phyloP scores from a whole-genome alignment of 2,797 vertebrate genomes.

The Zalophus californianus region DNA sequence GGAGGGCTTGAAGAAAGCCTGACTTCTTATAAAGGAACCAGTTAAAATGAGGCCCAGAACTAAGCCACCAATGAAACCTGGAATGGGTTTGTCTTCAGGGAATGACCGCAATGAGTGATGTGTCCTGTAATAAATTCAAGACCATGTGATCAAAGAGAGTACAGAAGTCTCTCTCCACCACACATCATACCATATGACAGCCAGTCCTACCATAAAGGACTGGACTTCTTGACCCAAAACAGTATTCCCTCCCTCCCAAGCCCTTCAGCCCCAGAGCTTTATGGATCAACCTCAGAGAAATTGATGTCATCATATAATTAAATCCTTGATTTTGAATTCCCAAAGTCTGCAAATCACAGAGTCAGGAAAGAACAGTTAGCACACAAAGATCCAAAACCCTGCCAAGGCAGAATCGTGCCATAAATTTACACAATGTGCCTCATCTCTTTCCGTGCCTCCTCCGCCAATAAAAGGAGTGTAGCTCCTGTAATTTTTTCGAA shows the following conservation, averaged over 20 bases:
- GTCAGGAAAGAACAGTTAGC: background rate
- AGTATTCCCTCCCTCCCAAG: background rate
- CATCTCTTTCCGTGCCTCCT: background rate
- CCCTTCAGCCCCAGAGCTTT: background rate
- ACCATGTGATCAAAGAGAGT: background rate
- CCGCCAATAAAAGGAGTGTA: background rate
- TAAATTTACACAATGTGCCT: background rate
- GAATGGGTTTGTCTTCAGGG: background rate
- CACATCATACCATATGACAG: background rate
- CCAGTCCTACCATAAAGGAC: slow-evolving; percentile 4
- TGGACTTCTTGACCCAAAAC: background rate
- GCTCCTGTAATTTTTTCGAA: background rate
- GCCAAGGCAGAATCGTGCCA: background rate
- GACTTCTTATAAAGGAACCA: background rate
- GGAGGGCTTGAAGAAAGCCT: background rate
- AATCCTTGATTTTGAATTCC: slow-evolving; percentile 57
- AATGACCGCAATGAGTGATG: background rate
- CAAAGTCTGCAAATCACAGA: slow-evolving; percentile 58
- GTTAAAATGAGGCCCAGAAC: background rate
- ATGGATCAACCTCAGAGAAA: slow-evolving; percentile 44
- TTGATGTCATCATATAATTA: slow-evolving; percentile 40
- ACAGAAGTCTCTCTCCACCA: background rate
- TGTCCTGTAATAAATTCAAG: background rate
- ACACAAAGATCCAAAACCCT: background rate
- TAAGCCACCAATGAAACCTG: background rate